phyloP scores from a whole-genome alignment of 2,113 vertebrate genomes.

The Sakesphorus luctuosus region DNA sequence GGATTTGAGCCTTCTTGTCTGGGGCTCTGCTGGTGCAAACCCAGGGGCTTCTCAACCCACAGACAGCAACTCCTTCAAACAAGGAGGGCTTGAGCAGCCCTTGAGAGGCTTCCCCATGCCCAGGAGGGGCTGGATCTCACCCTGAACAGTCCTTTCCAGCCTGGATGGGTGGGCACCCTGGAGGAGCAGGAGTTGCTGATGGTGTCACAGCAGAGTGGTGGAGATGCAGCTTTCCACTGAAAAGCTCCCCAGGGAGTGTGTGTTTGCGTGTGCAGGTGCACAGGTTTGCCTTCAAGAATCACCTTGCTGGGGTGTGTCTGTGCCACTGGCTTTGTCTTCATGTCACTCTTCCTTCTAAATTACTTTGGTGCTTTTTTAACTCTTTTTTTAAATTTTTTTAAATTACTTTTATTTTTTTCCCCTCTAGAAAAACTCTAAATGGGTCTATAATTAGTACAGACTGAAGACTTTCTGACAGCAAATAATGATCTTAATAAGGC shows the following conservation, averaged over 20 bases:
- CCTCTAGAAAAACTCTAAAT: neutral
- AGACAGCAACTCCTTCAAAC: neutral
- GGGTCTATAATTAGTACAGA: constrained; percentile 21
- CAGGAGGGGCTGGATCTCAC: neutral
- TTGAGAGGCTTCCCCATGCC: neutral
- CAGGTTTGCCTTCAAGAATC: neutral
- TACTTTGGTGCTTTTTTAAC: neutral
- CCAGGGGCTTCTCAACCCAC: neutral
- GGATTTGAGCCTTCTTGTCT: neutral
- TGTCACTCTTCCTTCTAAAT: neutral
- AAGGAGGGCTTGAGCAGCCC: neutral
- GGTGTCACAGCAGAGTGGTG: neutral
- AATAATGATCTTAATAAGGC: constrained; percentile 36
- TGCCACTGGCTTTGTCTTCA: neutral
- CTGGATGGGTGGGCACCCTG: neutral
- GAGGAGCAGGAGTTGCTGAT: neutral
- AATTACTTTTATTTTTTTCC: no score
- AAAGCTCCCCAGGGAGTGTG: neutral
- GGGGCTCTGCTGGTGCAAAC: neutral
- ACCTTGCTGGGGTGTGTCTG: neutral
- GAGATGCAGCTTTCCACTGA: neutral
- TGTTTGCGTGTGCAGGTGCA: neutral
- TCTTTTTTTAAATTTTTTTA: no score
- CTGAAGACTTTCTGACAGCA: constrained; percentile 30
- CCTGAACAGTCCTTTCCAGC: neutral